Evolutionary conservation across 2,113 vertebrate genomes (phyloP), one percentile per base, ranked within the genome.

Genomic region (Apodemus sylvaticus): DNA sequence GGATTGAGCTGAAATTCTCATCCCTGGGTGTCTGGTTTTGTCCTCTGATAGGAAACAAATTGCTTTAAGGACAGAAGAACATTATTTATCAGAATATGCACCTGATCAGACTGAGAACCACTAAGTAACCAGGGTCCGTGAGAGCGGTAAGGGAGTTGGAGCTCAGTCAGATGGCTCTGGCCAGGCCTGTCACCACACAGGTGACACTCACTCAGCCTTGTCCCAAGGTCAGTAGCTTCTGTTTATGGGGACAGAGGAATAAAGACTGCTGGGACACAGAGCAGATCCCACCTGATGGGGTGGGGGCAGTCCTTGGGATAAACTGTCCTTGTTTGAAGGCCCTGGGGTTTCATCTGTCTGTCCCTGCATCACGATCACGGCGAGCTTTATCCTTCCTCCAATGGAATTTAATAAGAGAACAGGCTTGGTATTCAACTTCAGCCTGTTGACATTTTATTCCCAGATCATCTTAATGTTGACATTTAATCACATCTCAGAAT

Each of bases 381-480:
- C 29, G 7, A 12, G 12, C 7, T 24, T 58, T 7, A 5, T 29
- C 36, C 34, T n/a, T 64, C 9, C 13, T 70, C 26, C 90, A 73
- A 29, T 1, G 77, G 60, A 93, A 87, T 91, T 79, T 83, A 91
- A 94, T 95, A 66, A 96, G 93, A 95, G 83, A 90, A 90, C 85
- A 7, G 39, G 36, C 29, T 88, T 93, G 83, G 14, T 4, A 31
- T 79, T 93, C 31, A 51, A 19, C 39, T 58, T 29, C 31, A 24
- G n/a, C 31, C 68, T 85, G 45, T 90, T 95, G 88, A 74, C 74
- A 83, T 95, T 96, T 93, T 74, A 91, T 85, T 90, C 92, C 68
- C 93, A 91, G 85, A 51, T 51, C 55, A 66, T 73, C 89, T 81
- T 79, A 58, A 60, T 88, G 85, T 78, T 96, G 93, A 94, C 94